These are phyloP conservation scores for Macrochelys suwanniensis DNA, from an alignment of 2,797 vertebrate species.

Conservation along the genomic window DNA sequence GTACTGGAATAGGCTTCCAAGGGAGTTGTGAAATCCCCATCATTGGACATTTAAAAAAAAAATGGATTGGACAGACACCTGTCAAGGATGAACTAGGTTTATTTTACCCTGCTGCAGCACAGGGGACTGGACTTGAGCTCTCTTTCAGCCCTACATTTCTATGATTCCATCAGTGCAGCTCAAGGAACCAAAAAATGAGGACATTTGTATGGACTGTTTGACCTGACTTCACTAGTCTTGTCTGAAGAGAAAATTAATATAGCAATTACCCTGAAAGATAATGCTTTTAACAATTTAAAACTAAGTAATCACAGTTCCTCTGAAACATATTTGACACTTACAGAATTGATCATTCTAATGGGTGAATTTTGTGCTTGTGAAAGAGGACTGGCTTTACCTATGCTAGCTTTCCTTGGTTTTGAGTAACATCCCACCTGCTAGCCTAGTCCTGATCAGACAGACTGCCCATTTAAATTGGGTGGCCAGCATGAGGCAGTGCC, in stretches of 20 bases:
- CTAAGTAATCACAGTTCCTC: neutral
- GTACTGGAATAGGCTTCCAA: neutral
- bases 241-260: neutral
- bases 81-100: neutral
- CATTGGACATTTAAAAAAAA: neutral
- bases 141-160: neutral
- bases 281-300: too few species aligned
- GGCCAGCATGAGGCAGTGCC: neutral
- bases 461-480: neutral
- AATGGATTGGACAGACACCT: neutral
- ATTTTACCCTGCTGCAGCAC: neutral
- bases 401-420: neutral
- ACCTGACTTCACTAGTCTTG: neutral
- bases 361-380: neutral
- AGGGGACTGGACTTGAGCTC: neutral
- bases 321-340: neutral
- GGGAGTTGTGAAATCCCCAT: neutral
- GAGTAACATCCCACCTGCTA: neutral
- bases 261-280: neutral
- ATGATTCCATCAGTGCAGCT: neutral
- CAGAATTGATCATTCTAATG: neutral
- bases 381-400: neutral
- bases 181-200: neutral
- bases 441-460: neutral
- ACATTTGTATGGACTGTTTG: neutral